Evolutionary conservation across 2,888 invertebrate genomes (phyloP).

Genomic region (Drosophila parthenogenetica): DNA sequence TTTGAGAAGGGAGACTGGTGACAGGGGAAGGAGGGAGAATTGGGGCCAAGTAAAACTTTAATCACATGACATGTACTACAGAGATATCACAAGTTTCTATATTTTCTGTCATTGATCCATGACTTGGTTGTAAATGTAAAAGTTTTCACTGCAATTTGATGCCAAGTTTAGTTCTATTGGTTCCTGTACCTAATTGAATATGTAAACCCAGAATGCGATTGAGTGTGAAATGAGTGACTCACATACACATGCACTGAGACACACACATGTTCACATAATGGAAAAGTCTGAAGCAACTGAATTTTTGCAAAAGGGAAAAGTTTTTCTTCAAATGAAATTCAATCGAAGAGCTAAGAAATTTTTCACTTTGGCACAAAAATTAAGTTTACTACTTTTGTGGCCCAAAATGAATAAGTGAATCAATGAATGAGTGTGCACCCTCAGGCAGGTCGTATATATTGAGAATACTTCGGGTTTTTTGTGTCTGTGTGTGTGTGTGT

Average conservation of each 20-base stretch:
- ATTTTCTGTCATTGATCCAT: slow-evolving; percentile 67
- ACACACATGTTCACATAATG: not conserved
- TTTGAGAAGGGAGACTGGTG: not conserved
- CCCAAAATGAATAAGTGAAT: slow-evolving; percentile 56
- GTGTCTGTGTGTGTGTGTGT: slow-evolving; percentile 25
- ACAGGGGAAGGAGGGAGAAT: not conserved
- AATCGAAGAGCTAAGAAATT: slow-evolving; percentile 33
- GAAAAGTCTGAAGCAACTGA: slow-evolving; percentile 14
- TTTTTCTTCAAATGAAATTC: slow-evolving; percentile 39
- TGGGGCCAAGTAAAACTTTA: slow-evolving; percentile 62
- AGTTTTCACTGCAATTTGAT: slow-evolving; percentile 50
- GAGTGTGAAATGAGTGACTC: slow-evolving; percentile 72
- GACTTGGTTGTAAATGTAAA: slow-evolving; percentile 38
- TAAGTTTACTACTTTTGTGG: slow-evolving; percentile 63
- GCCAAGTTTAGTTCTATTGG: slow-evolving; percentile 27
- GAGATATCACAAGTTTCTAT: slow-evolving; percentile 64
- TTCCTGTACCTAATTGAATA: slow-evolving; percentile 72
- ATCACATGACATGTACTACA: slow-evolving; percentile 69
- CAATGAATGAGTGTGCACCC: slow-evolving; percentile 27
- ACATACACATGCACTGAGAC: not conserved
- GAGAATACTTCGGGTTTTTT: slow-evolving; percentile 8
- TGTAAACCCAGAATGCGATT: slow-evolving; percentile 69
- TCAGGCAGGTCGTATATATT: slow-evolving; percentile 31
- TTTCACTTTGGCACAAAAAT: slow-evolving; percentile 41
- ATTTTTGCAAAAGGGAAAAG: slow-evolving; percentile 26